These are phyloP conservation scores for Eulemur albifrons DNA, from an alignment of 2,797 vertebrate species.

Conservation along the genomic window DNA sequence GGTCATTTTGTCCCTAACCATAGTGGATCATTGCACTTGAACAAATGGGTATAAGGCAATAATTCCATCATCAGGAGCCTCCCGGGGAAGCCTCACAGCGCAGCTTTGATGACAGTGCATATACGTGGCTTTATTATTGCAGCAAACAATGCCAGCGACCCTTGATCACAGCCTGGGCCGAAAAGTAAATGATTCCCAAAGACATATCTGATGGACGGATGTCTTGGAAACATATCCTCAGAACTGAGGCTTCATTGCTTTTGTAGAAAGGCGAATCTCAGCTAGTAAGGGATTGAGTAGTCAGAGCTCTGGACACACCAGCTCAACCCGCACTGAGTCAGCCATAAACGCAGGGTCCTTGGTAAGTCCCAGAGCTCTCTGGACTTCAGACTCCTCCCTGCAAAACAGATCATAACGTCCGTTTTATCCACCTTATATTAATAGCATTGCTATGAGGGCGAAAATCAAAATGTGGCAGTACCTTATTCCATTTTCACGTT, in stretches of 20 bases:
- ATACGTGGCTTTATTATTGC: background rate
- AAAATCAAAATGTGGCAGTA: background rate
- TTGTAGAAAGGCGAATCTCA: background rate
- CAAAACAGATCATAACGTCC: too few species aligned
- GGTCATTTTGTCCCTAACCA: background rate
- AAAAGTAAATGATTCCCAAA: background rate
- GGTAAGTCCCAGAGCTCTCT: background rate
- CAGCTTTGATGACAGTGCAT: too few species aligned
- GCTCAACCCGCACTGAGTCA: accelerated
- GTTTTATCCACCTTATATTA: background rate
- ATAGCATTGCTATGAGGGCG: background rate
- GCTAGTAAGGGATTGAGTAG: background rate
- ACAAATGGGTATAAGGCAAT: accelerated
- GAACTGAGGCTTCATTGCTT: accelerated
- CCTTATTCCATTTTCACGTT: background rate
- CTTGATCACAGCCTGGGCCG: background rate
- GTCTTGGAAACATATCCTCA: background rate
- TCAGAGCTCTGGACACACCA: accelerated
- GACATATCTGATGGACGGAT: accelerated
- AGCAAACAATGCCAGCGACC: background rate
- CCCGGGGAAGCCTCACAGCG: accelerated
- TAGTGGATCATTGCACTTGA: background rate
- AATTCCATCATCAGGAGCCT: accelerated
- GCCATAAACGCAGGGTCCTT: background rate
- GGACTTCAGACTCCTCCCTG: background rate